Percentiles rank a stretch among this genome's conserved stretches.
phyloP scores from a whole-genome alignment of 2,113 vertebrate species.

The Empidonax alnorum region DNA sequence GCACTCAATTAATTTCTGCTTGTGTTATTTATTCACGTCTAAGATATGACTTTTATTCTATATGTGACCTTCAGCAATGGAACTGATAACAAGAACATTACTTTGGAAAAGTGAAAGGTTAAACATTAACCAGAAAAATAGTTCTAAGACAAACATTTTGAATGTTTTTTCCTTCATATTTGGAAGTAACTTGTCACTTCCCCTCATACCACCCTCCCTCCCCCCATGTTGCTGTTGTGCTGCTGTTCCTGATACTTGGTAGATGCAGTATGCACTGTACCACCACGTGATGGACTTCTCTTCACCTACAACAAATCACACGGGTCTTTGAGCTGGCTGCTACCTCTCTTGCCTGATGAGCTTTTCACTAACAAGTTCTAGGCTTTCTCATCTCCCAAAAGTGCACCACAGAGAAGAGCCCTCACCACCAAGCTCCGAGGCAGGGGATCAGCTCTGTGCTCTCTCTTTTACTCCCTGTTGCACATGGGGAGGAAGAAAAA shows the following conservation, averaged over 20 bases:
- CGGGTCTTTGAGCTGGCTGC: background rate
- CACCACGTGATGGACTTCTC: background rate
- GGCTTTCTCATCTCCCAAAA: background rate
- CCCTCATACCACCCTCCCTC: background rate
- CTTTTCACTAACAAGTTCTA: background rate
- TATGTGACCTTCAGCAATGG: conserved; percentile 66
- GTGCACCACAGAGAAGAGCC: background rate
- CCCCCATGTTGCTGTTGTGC: background rate
- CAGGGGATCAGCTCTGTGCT: background rate
- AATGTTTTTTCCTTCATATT: conserved; percentile 58
- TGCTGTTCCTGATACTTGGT: conserved; percentile 1
- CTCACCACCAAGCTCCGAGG: background rate
- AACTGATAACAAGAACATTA: conserved; percentile 71
- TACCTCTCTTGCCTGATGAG: background rate
- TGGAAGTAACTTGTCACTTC: conserved; percentile 28
- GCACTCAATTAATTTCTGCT: conserved; percentile 64
- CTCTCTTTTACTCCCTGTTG: background rate
- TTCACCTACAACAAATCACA: background rate
- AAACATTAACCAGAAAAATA: conserved; percentile 73
- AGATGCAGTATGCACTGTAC: background rate
- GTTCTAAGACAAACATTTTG: conserved; percentile 73
- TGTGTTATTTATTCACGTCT: conserved; percentile 64
- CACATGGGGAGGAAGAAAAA: background rate
- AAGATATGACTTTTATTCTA: conserved; percentile 68
- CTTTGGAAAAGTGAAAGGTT: conserved; percentile 66